Conservation (phyloP, 2,888 invertebrate genomes). For the Melanostoma scalare region DNA sequence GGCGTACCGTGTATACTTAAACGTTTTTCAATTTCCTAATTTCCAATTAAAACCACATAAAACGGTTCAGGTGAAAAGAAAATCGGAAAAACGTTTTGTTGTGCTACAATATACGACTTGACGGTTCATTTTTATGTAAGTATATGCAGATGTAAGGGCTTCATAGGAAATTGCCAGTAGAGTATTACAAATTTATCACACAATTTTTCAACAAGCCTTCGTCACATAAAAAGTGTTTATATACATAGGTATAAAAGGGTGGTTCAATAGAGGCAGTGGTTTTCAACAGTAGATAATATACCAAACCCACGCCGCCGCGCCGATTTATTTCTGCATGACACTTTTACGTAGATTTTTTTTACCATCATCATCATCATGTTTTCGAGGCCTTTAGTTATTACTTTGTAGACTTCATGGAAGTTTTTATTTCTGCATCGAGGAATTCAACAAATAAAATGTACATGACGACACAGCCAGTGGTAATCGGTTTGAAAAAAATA, state of each 20-base stretch:
- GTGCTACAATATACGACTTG: constrained; percentile 19
- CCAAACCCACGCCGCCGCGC: not conserved
- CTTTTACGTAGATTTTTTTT: constrained; percentile 46
- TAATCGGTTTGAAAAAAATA: constrained; percentile 48
- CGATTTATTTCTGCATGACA: constrained; percentile 15
- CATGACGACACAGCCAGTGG: constrained; percentile 23
- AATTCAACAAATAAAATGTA: too few relatives aligned
- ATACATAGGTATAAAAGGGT: not conserved
- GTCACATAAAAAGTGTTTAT: constrained; percentile 9
- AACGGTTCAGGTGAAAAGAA: constrained; percentile 15
- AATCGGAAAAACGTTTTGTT: constrained; percentile 32
- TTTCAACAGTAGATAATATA: too few relatives aligned
- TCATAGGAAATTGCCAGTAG: constrained; percentile 35
- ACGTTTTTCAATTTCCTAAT: constrained; percentile 47
- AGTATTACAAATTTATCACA: constrained; percentile 46
- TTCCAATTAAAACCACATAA: constrained; percentile 55
- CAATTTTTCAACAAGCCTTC: constrained; percentile 41
- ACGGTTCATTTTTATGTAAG: too few relatives aligned
- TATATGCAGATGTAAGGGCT: constrained; percentile 10
- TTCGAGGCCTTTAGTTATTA: constrained; percentile 47
- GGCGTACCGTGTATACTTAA: constrained; percentile 17
- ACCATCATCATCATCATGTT: constrained; percentile 46
- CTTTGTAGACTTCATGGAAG: constrained; percentile 31
- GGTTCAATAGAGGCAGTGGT: not conserved
- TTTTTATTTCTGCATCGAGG: constrained; percentile 10